A percentile compares a stretch with the other conserved stretches of the same genome.
phyloP scores from a whole-genome alignment of 1,140 invertebrate species.

The Ips nitidus region DNA sequence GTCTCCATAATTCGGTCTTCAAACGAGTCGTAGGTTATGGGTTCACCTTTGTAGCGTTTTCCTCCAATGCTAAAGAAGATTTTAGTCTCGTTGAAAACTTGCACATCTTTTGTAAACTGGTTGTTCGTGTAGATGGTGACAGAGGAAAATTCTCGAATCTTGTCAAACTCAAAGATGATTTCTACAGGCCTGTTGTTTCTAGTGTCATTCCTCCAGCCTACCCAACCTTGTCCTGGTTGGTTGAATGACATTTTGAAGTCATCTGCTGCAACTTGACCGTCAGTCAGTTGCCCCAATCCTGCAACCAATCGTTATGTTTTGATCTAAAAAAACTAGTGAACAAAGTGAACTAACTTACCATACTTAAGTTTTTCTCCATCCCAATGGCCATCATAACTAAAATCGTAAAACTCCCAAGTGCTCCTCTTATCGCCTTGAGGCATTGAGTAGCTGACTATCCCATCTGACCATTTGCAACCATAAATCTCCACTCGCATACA shows the following conservation, averaged over 20 bases:
- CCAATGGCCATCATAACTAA: conserved; percentile 73
- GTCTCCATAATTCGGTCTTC: conserved; percentile 82
- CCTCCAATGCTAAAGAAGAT: conserved; percentile 83
- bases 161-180: conserved; percentile 85
- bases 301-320: not conserved
- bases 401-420: conserved; percentile 77
- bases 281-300: conserved; percentile 81
- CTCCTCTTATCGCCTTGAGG: conserved; percentile 76
- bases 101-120: conserved; percentile 77
- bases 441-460: conserved; percentile 78
- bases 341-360: conserved; percentile 47
- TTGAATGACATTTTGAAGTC: conserved; percentile 72
- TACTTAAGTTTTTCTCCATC: conserved; percentile 59
- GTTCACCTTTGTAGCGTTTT: conserved; percentile 71
- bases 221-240: conserved; percentile 75
- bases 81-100: conserved; percentile 77
- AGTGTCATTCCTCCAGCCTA: conserved; percentile 87
- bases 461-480: conserved; percentile 73
- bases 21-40: conserved; percentile 72
- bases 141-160: conserved; percentile 83
- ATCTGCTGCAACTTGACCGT: conserved; percentile 60
- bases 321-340: not conserved
- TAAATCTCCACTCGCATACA: conserved; percentile 79
- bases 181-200: conserved; percentile 66
- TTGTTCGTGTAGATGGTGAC: conserved; percentile 83